Base-by-base conservation (phyloP, 1,140 invertebrate species). In the Archivesica marissinica region DNA sequence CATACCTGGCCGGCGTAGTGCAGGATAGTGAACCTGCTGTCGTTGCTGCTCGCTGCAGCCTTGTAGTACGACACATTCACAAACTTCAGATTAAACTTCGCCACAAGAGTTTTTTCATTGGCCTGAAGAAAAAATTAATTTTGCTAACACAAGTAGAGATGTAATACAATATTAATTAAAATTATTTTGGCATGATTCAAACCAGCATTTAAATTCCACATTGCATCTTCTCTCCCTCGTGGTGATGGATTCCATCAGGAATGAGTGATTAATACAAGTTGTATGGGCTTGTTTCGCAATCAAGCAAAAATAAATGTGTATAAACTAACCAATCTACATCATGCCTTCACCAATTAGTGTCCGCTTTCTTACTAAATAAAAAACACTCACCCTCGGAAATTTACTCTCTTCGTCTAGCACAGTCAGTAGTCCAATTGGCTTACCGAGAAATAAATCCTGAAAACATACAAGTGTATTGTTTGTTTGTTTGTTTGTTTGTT, bases 1-100 rank as follows among this genome's bases (percentile, higher is more conserved):
- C 66, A 78, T 88, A 92, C 92, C 88, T 93, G 89, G 44, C 92
- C 92, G 79, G 92, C 92, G 88, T 93, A 93, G 78, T 93, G 92
- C 30, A 83, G 77, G 39, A 93, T 92, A 33, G 91, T 90, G 76
- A 93, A 93, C 15, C 85, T 85, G 0, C 77, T 79, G 25, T 84
- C 84, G 17, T 79, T 90, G 11, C 82, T 86, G 11, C 89, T 86
- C 44, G 87, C 85, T 39, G 88, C 88, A 77, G 91, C 90, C 47
- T 59, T 84, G 77, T 88, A 93, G 79, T 91, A 89, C 23, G 66
- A 38, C 35, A 88, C 90, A 11, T 82, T 77, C 35, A 33, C 64
- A 64, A 93, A 90, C 47, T 89, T 88, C 39, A 79, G 59, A 35
- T 91, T 92, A 33, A 93, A 72, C 83, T 93, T 93, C 28, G 90